These are phyloP conservation scores for Cheilosia vernalis DNA, from an alignment of 2,888 invertebrate genomes.

Conservation along the genomic window DNA sequence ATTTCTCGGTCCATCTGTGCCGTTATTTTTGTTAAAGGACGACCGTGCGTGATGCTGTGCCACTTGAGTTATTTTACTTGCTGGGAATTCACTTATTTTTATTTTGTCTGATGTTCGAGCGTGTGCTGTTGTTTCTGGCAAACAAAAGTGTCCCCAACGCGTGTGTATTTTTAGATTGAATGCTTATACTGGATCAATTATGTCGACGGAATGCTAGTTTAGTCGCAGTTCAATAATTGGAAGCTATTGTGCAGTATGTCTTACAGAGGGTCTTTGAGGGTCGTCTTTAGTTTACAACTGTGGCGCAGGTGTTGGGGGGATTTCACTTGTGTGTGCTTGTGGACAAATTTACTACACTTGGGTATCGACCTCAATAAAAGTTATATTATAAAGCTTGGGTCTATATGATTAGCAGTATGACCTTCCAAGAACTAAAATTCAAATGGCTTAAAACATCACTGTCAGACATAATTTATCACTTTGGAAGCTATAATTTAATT, in stretches of 20 bases:
- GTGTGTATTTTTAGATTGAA: slow-evolving; percentile 38
- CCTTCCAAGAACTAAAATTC: too few species aligned
- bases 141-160: slow-evolving; percentile 7
- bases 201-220: slow-evolving; percentile 30
- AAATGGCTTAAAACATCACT: too few species aligned
- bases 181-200: slow-evolving; percentile 38
- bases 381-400: too few species aligned
- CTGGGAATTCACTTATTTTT: slow-evolving; percentile 25
- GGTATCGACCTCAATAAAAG: too few species aligned
- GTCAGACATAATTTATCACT: too few species aligned
- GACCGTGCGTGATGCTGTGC: slow-evolving; percentile 55
- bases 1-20: slow-evolving; percentile 65
- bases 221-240: background rate
- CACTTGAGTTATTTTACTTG: slow-evolving; percentile 43
- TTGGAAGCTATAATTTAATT: too few species aligned
- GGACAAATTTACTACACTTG: too few species aligned
- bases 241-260: slow-evolving; percentile 3
- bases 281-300: too few species aligned
- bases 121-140: background rate
- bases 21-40: slow-evolving; percentile 60
- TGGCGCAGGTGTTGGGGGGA: too few species aligned
- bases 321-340: too few species aligned
- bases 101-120: background rate
- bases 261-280: background rate
- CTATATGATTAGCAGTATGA: too few species aligned